phyloP scores from a whole-genome alignment of 2,888 invertebrate species.

The Drosophila diplacantha region DNA sequence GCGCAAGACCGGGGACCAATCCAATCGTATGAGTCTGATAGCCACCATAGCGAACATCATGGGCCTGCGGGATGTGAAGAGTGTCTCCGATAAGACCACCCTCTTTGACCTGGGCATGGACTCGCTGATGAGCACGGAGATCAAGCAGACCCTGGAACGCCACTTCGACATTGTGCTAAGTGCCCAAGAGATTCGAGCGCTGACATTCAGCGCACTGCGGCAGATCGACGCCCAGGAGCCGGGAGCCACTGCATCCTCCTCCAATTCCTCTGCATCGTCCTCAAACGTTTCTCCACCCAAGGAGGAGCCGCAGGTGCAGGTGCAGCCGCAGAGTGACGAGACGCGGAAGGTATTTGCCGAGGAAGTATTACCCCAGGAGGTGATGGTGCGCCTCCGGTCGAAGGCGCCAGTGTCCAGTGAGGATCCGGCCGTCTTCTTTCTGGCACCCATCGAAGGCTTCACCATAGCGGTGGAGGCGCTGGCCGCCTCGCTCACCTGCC shows the following conservation, averaged over 20 bases:
- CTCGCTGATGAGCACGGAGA: conserved; percentile 99
- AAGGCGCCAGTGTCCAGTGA: conserved; percentile 73
- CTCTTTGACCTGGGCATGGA: conserved; percentile 98
- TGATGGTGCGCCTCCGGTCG: conserved; percentile 83
- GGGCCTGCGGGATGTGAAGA: conserved; percentile 90
- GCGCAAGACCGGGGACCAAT: conserved; percentile 80
- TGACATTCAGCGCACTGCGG: conserved; percentile 87
- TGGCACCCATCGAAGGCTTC: conserved; percentile 94
- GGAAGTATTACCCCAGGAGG: conserved; percentile 87
- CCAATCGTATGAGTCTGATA: conserved; percentile 82
- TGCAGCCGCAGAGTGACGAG: conserved; percentile 75
- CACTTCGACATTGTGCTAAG: conserved; percentile 93
- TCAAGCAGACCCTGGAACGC: conserved; percentile 95
- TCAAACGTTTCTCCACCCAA: neutral
- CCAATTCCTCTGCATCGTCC: conserved; percentile 4
- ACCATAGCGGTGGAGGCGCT: conserved; percentile 85
- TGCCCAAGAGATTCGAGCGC: conserved; percentile 92
- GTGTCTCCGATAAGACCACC: conserved; percentile 86
- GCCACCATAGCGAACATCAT: conserved; percentile 92
- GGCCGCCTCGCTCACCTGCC: conserved; percentile 84
- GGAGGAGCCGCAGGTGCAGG: conserved; percentile 8
- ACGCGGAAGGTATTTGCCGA: conserved; percentile 80
- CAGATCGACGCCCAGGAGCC: conserved; percentile 77
- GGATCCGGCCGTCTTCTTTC: conserved; percentile 81
- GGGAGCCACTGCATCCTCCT: conserved; percentile 7